phyloP scores from a whole-genome alignment of 1,140 invertebrate species.

The Diabrotica virgifera region DNA sequence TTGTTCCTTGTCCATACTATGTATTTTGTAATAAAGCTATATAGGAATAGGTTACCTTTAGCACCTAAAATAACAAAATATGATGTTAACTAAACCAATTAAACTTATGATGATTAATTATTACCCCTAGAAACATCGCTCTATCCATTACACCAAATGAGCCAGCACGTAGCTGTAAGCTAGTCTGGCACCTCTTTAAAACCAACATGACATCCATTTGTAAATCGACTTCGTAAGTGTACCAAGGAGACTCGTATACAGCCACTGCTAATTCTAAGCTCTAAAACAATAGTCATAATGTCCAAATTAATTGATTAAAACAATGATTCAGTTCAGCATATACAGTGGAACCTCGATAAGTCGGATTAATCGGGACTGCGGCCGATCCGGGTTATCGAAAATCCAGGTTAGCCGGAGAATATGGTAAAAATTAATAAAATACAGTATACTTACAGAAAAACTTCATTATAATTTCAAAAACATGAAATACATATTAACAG shows the following conservation, averaged over 20 bases:
- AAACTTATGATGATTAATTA: not conserved
- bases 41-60: slow-evolving; percentile 7
- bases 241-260: slow-evolving; percentile 7
- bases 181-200: slow-evolving; percentile 6
- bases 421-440: too few relatives aligned
- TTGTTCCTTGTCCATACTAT: not conserved
- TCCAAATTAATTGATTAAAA: not conserved
- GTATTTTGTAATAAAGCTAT: slow-evolving; percentile 1
- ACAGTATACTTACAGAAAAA: too few relatives aligned
- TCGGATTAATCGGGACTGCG: too few relatives aligned
- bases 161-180: slow-evolving; percentile 8
- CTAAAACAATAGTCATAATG: not conserved
- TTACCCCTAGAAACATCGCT: slow-evolving; percentile 13
- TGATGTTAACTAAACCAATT: not conserved
- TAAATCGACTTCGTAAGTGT: not conserved
- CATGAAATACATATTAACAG: not conserved
- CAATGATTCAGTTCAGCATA: not conserved
- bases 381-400: too few relatives aligned
- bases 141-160: slow-evolving; percentile 16
- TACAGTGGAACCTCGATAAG: too few relatives aligned
- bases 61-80: slow-evolving; percentile 7
- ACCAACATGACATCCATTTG: slow-evolving; percentile 2
- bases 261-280: slow-evolving; percentile 7
- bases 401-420: too few relatives aligned
- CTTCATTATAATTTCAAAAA: too few relatives aligned